Base-by-base conservation (phyloP, 37 sponge, comb jelly and placozoan genomes). In the Halisarca cf. caerulea region DNA sequence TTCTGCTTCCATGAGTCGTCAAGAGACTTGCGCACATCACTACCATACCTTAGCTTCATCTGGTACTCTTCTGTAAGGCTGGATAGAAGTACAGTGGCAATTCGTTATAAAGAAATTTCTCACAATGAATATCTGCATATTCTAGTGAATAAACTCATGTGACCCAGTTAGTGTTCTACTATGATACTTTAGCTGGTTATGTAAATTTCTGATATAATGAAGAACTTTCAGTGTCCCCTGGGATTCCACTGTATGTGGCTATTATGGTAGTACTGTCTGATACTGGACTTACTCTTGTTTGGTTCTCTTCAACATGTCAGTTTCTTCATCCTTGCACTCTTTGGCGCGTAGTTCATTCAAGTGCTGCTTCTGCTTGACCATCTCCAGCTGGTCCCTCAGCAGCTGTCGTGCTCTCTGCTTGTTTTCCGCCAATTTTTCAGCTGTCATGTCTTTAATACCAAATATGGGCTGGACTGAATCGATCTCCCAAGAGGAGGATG, bases 391-490 rank as follows among this genome's bases (percentile, higher is more conserved):
- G 18, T 96, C 92, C 33, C 64, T 40, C 54, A 85, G 84, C 42
- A 91, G 44, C 25, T 77, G 55, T 74, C 42, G 58, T 18, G 90
- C 86, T 55, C 79, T 78, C 43, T 78, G 60, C 18, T 84, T 82
- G 79, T 81, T 39, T 25, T 88, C 84, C 43, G 24, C 27, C 25
- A 58, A 27, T 66, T 83, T 84, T 24, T 83, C 84, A 11, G 32
- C 33, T 2, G 87, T 58, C 61, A 28, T 58, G 40, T 92, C 89
- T 33, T 79, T 80, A 28, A 89, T 82, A 36, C 91, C 93, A 86
- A 95, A 95, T 36, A 95, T 68, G 30, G 92, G 87, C 53, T 87
- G 88, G 3, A 72, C 71, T 27, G 92, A 84, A 58, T 80, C 88
- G 23, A 82, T 81, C 55, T 82, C 66, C 33, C 74, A 69, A 25